Conservation (phyloP, 1,140 invertebrate species). For the Hormaphis cornu region DNA sequence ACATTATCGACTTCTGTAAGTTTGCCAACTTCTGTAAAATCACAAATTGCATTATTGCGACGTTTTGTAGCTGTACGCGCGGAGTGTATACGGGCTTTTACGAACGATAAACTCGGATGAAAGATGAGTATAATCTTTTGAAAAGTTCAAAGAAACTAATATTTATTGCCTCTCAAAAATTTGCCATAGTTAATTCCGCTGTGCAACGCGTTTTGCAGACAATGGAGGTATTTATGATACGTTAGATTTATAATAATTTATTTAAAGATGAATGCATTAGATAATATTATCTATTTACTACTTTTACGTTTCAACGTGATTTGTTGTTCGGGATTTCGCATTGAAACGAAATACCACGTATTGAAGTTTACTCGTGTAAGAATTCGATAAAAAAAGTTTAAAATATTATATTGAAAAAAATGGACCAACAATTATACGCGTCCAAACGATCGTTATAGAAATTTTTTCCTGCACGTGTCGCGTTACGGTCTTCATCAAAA, state of each 20-base stretch:
- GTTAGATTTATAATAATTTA: conserved; percentile 1
- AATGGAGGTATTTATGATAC: background rate
- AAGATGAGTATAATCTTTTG: background rate
- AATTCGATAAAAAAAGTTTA: too few species aligned
- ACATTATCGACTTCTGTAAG: too few species aligned
- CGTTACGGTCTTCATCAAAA: too few species aligned
- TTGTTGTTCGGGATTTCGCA: background rate
- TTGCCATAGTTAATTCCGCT: background rate
- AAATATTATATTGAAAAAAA: too few species aligned
- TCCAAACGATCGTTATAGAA: too few species aligned
- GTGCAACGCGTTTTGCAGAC: background rate
- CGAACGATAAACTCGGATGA: background rate
- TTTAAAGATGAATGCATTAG: background rate
- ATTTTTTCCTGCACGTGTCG: too few species aligned
- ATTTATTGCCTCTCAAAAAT: background rate
- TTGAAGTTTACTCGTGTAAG: too few species aligned
- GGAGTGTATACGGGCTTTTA: background rate
- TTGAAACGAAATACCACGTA: too few species aligned
- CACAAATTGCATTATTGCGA: background rate
- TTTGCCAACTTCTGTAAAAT: background rate
- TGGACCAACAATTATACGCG: too few species aligned
- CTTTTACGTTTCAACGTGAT: background rate
- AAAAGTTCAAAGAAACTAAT: background rate
- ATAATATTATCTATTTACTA: background rate
- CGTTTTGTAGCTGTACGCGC: too few species aligned